phyloP scores from a whole-genome alignment of 2,888 invertebrate species.

The Aplocera efformata region DNA sequence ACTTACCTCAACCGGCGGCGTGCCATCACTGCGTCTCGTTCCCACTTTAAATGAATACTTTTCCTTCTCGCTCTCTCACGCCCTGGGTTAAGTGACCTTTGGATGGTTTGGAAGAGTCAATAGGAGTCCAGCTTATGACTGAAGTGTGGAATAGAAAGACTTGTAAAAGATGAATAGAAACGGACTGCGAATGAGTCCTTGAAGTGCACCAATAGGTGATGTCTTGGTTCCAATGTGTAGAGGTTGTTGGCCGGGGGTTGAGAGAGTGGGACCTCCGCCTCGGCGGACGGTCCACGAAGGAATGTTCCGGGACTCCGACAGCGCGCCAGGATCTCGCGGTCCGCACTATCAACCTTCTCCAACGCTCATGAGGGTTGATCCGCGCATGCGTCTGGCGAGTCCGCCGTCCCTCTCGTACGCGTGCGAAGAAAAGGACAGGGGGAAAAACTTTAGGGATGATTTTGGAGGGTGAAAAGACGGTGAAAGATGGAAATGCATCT shows the following conservation, averaged over 20 bases:
- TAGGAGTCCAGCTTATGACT: conserved; percentile 26
- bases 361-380: conserved; percentile 67
- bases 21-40: conserved; percentile 72
- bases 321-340: conserved; percentile 67
- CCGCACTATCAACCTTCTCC: conserved; percentile 66
- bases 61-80: conserved; percentile 73
- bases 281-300: conserved; percentile 74
- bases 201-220: conserved; percentile 38
- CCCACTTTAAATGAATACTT: conserved; percentile 69
- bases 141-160: conserved; percentile 26
- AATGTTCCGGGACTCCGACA: conserved; percentile 68
- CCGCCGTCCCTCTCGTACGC: conserved; percentile 51
- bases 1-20: conserved; percentile 73
- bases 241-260: conserved; percentile 51
- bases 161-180: conserved; percentile 19
- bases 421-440: conserved; percentile 42
- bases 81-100: conserved; percentile 48
- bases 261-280: conserved; percentile 77
- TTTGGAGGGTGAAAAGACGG: conserved; percentile 77
- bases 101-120: conserved; percentile 34
- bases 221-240: conserved; percentile 42
- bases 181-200: conserved; percentile 33
- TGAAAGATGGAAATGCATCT: conserved; percentile 80
- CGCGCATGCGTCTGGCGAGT: conserved; percentile 64
- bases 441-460: conserved; percentile 68